Conservation (phyloP, 1,140 invertebrate genomes). For the Halyomorpha halys region DNA sequence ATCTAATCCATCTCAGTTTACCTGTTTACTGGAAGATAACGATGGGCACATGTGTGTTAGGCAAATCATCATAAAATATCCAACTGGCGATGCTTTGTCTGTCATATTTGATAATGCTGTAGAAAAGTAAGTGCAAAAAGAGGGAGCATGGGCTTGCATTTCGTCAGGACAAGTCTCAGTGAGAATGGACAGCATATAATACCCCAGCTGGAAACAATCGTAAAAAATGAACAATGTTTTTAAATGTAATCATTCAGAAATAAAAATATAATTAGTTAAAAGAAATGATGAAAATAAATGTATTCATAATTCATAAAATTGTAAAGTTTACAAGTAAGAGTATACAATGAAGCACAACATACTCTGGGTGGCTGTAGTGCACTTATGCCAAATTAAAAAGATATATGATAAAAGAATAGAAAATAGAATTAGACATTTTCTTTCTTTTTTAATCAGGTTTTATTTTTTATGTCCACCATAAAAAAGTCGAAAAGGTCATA, state of each 20-base stretch:
- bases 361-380: no score
- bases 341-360: no score
- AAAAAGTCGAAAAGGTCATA: no score
- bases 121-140: constrained; percentile 38
- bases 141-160: constrained; percentile 34
- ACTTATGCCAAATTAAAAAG: no score
- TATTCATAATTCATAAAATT: no score
- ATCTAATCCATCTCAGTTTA: background rate
- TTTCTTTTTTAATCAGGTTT: no score
- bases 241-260: background rate
- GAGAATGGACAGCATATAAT: constrained; percentile 53
- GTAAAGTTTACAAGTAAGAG: no score
- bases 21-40: constrained; percentile 8
- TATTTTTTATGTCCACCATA: no score
- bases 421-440: no score
- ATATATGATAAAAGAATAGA: no score
- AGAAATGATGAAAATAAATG: no score
- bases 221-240: background rate
- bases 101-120: constrained; percentile 41
- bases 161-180: constrained; percentile 46
- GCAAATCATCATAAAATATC: constrained; percentile 49
- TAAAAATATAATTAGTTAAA: no score
- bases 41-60: constrained; percentile 36
- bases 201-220: constrained; percentile 43
- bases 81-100: constrained; percentile 41